A percentile compares a stretch with the other conserved stretches of the same genome.
These are phyloP conservation scores for Fukomys damarensis DNA, from an alignment of 2,113 vertebrate genomes.

Conservation along the genomic window DNA sequence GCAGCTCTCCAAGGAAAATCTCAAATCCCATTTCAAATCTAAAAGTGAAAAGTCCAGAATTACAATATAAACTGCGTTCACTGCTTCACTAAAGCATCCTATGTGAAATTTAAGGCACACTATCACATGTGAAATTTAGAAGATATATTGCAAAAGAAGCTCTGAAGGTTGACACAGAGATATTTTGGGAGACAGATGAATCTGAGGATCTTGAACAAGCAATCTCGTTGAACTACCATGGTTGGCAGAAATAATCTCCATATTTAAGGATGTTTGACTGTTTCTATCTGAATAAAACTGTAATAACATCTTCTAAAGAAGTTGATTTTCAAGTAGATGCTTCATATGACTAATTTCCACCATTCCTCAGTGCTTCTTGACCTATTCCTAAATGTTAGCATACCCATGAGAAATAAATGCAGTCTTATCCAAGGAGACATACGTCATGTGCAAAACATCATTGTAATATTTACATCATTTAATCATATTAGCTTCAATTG, in stretches of 20 bases:
- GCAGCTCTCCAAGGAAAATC: neutral
- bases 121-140: neutral
- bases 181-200: neutral
- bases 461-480: neutral
- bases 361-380: neutral
- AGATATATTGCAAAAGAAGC: neutral
- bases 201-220: neutral
- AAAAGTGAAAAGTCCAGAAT: conserved; percentile 54
- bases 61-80: neutral
- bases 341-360: neutral
- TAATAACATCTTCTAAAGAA: neutral
- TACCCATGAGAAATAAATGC: neutral
- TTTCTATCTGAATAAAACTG: neutral
- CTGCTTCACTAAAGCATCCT: neutral
- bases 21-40: neutral
- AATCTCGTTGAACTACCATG: neutral
- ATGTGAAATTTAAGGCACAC: neutral
- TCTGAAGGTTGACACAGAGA: neutral
- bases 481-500: neutral
- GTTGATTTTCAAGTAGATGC: neutral
- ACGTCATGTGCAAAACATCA: neutral
- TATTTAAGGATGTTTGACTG: neutral
- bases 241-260: neutral
- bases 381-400: neutral
- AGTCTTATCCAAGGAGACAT: neutral